A percentile compares a stretch with the other conserved stretches of the same genome.
Evolutionary conservation across 2,113 vertebrate genomes (phyloP).

Genomic region (Cynoglossus semilaevis): DNA sequence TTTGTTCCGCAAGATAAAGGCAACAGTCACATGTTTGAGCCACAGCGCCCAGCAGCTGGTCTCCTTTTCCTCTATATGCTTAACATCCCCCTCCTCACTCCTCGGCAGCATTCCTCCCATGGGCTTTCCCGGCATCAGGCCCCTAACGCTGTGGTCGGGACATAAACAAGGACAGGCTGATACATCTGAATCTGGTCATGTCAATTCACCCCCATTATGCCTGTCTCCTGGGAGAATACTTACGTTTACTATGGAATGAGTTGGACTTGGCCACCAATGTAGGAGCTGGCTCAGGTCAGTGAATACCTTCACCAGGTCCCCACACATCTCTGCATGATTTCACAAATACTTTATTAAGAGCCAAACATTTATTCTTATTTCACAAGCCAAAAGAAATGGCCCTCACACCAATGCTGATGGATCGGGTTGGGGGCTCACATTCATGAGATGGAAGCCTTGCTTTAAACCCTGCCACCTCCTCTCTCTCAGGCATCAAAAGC

Average conservation of each 20-base stretch:
- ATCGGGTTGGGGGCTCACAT: constrained; percentile 47
- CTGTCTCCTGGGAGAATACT: constrained; percentile 50
- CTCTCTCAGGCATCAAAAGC: constrained; percentile 71
- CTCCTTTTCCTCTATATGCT: constrained; percentile 50
- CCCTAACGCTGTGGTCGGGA: constrained; percentile 84
- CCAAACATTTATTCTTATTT: constrained; percentile 22
- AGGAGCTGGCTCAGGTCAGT: constrained; percentile 38
- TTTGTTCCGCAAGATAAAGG: constrained; percentile 77
- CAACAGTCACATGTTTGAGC: constrained; percentile 76
- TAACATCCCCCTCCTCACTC: constrained; percentile 49
- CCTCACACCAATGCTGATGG: constrained; percentile 39
- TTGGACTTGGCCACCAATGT: constrained; percentile 42
- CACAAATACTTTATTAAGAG: constrained; percentile 41
- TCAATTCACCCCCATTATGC: constrained; percentile 79
- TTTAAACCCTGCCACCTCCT: constrained; percentile 56
- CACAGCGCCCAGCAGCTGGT: constrained; percentile 75
- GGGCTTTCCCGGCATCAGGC: constrained; percentile 63
- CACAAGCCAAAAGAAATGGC: constrained; percentile 26
- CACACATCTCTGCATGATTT: constrained; percentile 4
- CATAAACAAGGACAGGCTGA: constrained; percentile 86
- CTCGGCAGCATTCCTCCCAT: constrained; percentile 48
- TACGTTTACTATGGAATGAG: constrained; percentile 53
- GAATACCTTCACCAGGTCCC: constrained; percentile 50
- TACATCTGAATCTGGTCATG: constrained; percentile 78
- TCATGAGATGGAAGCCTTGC: constrained; percentile 52